Conservation (phyloP, 2,797 vertebrate genomes). For the Triplophysa yarkandensis region DNA sequence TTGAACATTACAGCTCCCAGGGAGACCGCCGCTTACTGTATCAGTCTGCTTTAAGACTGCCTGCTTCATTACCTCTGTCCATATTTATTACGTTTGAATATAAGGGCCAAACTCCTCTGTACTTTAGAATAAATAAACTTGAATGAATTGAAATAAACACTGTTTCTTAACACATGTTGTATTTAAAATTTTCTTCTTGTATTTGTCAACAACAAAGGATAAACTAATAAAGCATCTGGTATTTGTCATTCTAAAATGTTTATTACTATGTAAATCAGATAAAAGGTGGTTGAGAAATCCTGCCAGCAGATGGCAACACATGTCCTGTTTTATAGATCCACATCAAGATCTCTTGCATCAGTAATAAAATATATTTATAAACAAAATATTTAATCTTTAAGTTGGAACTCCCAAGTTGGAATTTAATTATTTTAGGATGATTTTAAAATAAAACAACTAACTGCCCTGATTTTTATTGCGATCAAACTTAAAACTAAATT, state of each 20-base stretch:
- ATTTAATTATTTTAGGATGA: background rate
- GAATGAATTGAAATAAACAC: slow-evolving; percentile 3
- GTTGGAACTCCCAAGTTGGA: too few species aligned
- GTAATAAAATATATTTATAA: too few species aligned
- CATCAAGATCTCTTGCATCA: too few species aligned
- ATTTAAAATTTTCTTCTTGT: background rate
- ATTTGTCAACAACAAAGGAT: background rate
- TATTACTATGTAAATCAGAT: too few species aligned
- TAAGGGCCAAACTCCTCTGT: slow-evolving; percentile 19
- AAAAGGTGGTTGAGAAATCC: background rate
- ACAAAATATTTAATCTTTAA: too few species aligned
- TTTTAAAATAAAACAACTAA: background rate
- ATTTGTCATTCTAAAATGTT: too few species aligned
- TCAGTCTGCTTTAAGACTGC: slow-evolving; percentile 75
- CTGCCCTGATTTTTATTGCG: slow-evolving; percentile 2
- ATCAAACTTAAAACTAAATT: background rate
- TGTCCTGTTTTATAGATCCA: background rate
- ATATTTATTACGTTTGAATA: slow-evolving; percentile 49
- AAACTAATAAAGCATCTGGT: too few species aligned
- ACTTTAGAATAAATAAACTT: slow-evolving; percentile 44
- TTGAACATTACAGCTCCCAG: slow-evolving; percentile 51
- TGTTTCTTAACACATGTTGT: slow-evolving; percentile 3
- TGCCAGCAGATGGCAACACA: slow-evolving; percentile 49
- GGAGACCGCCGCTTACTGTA: slow-evolving; percentile 69
- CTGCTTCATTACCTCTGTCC: slow-evolving; percentile 61